Base-by-base conservation (phyloP, 2,888 invertebrate species). In the Drosophila longiperda region DNA sequence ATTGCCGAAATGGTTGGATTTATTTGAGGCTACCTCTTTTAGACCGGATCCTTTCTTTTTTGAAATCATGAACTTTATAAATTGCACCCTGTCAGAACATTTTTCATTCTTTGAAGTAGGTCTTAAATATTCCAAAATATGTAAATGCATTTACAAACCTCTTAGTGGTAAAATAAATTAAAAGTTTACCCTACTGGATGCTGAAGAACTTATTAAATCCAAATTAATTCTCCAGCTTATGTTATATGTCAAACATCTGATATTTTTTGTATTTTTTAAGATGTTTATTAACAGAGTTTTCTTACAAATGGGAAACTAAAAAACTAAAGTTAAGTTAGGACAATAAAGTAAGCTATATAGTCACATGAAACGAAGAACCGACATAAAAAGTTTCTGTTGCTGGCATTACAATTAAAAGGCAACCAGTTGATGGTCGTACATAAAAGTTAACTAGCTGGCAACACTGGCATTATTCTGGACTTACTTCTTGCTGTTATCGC, bases 391-490 rank as follows among this genome's bases (percentile, higher is more conserved):
- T 32, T 12, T 45, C 20, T 26, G 33, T n/a, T 48, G 52, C 58
- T 32, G 45, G 36, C 32, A 66, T 61, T 32, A 55, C 54, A 57
- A 61, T 75, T 75, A 71, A 58, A 62, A 49, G 54, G 33, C 34
- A 62, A 48, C 32, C 50, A 55, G 45, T 54, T 66, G 58, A 74
- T 67, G 67, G 49, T 11, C 32, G 40, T 36, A 26, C 65, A 66
- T 70, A 40, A 66, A 75, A 66, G 52, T 48, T 20, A 66, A 60
- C 77, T 66, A 33, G 38, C 66, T 59, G 58, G 33, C 65, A 40
- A 34, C 45, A 7, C 38, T 54, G 48, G 26, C 29, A 59, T 36
- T 34, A 65, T 29, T 40, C 34, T 66, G 66, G 36, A 32, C 69
- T 45, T 42, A 34, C 26, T 45, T 23, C 20, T 57, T 45, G 49